A percentile compares a stretch with the other conserved stretches of the same genome.
These are phyloP conservation scores for Eolophus roseicapilla DNA, from an alignment of 2,113 vertebrate species.

Conservation along the genomic window DNA sequence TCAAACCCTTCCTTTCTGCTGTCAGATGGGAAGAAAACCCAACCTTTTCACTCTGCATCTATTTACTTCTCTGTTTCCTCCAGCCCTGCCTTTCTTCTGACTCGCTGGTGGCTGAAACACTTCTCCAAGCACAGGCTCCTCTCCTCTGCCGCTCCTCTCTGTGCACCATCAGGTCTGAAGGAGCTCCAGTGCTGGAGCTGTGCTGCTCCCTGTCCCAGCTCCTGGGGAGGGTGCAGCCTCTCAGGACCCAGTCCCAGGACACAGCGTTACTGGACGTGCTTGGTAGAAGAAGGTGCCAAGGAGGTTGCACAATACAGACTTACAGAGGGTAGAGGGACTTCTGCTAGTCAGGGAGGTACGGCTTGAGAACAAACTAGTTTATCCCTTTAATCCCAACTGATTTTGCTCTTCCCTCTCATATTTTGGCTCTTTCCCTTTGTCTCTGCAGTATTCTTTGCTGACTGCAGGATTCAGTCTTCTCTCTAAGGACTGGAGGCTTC, in stretches of 20 bases:
- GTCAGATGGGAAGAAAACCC: not conserved
- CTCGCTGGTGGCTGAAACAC: not conserved
- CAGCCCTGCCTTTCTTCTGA: not conserved
- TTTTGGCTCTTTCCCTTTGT: not conserved
- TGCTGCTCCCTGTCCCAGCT: not conserved
- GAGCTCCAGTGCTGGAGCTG: not conserved
- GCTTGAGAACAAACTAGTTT: not conserved
- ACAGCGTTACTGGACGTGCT: not conserved
- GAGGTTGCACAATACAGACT: not conserved
- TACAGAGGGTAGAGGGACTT: not conserved
- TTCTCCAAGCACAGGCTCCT: not conserved
- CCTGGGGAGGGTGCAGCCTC: not conserved
- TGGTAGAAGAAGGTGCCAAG: not conserved
- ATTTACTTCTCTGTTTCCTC: conserved; percentile 4
- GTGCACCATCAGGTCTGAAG: not conserved
- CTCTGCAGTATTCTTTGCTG: not conserved
- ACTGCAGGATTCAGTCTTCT: not conserved
- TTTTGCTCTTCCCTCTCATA: not conserved
- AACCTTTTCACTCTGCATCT: not conserved
- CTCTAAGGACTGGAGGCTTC: not conserved
- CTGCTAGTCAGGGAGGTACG: not conserved
- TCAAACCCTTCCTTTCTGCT: not conserved
- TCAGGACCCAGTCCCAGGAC: not conserved
- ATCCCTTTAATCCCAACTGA: not conserved
- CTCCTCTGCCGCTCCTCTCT: not conserved